Evolutionary conservation across 1,140 invertebrate species (phyloP).

Genomic region (Drosophila teissieri): DNA sequence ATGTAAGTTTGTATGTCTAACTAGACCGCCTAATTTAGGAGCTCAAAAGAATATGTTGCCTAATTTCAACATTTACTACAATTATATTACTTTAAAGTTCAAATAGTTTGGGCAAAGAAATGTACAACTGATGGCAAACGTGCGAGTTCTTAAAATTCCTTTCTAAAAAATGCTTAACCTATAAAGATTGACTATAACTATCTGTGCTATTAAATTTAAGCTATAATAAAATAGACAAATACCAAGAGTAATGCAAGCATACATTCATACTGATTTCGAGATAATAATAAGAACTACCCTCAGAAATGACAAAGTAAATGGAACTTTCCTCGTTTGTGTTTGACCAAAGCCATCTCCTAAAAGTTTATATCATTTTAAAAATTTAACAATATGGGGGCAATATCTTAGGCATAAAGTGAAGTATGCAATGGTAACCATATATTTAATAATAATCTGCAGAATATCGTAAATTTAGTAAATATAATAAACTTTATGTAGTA

Average conservation of each 20-base stretch:
- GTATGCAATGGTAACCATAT: conserved; percentile 27
- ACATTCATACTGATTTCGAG: conserved; percentile 19
- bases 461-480: conserved; percentile 65
- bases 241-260: conserved; percentile 7
- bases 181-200: conserved; percentile 68
- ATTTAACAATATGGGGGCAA: conserved; percentile 25
- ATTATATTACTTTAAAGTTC: conserved; percentile 3
- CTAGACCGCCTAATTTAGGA: conserved; percentile 18
- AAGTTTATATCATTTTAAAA: conserved; percentile 23
- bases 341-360: not conserved
- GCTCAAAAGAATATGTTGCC: conserved; percentile 5
- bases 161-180: conserved; percentile 28
- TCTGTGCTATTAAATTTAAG: conserved; percentile 83
- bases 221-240: conserved; percentile 43
- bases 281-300: conserved; percentile 9
- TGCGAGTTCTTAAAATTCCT: conserved; percentile 26
- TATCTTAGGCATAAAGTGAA: conserved; percentile 27
- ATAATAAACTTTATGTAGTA: conserved; percentile 78
- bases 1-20: conserved; percentile 60
- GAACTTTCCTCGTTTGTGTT: conserved; percentile 1
- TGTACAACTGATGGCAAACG: conserved; percentile 56
- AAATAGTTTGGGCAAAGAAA: conserved; percentile 13
- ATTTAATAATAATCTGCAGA: conserved; percentile 45
- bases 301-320: not conserved
- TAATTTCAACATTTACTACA: conserved; percentile 1